Evolutionary conservation across 2,888 invertebrate genomes (phyloP), one percentile per base, ranked within the genome.

Genomic region (Napeogenes sylphis): DNA sequence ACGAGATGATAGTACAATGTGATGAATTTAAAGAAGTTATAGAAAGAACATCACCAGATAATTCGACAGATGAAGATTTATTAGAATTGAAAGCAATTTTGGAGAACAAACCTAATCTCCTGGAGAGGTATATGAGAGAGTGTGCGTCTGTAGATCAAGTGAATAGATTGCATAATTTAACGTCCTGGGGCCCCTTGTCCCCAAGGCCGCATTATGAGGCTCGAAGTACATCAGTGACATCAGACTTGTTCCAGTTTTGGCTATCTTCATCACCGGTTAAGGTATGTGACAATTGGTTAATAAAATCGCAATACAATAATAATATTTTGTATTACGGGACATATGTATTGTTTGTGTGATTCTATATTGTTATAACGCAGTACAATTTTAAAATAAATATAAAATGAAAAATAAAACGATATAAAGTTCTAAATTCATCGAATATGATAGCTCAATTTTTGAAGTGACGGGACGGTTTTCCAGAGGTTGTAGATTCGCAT

Each of bases 161-260:
- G 68, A 88, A 91, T 69, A 90, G 92, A 74, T 80, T 95, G 76
- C 92, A 93, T 73, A 89, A 81, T 73, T 80, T 92, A 70, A 92
- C 92, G 61, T 91, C 92, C 47, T 88, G 88, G 53, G 92, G 92
- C 21, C 84, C 88, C 2, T 65, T 90, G 62, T 90, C 90, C 8
- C 90, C 87, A 51, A 80, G 85, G 74, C 91, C 91, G 21, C 82
- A 81, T 58, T 86, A 89, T 65, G 92, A 90, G 72, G 91, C 92
- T 8, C 91, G 93, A 70, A 92, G 95, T 66, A 94, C 95, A 55
- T 95, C 95, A 55, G 94, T 96, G 70, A 95, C 95, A 55, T 95
- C 96, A 69, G 96, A 97, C 80, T 91, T 97, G 68, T 96, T 96
- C 85, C 96, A 96, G 77, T 92, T 94, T 69, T 97, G 96, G 96